These are phyloP conservation scores for Callopanchax toddi DNA, from an alignment of 2,113 vertebrate species.

Conservation along the genomic window DNA sequence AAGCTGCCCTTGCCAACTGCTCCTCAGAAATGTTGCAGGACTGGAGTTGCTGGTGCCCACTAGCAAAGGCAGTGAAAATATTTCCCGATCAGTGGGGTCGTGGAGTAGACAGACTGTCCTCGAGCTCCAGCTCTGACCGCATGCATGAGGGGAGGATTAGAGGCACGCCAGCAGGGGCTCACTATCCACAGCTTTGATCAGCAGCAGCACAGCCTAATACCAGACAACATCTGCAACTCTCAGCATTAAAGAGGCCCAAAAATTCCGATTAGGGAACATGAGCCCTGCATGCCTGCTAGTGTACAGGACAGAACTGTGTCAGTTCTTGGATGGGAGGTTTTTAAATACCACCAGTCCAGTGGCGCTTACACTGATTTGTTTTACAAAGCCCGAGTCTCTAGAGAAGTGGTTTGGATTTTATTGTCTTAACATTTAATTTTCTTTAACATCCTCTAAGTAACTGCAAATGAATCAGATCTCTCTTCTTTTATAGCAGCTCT, in stretches of 20 bases:
- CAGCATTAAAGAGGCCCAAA: slow-evolving; percentile 67
- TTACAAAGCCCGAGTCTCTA: slow-evolving; percentile 46
- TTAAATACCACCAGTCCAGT: slow-evolving; percentile 55
- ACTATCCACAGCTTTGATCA: slow-evolving; percentile 76
- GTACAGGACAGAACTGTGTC: slow-evolving; percentile 62
- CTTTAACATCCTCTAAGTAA: neutral
- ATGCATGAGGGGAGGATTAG: slow-evolving; percentile 67
- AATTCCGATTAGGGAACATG: slow-evolving; percentile 64
- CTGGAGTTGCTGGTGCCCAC: slow-evolving; percentile 12
- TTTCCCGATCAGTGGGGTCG: slow-evolving; percentile 37
- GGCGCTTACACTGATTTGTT: slow-evolving; percentile 52
- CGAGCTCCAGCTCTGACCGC: slow-evolving; percentile 28
- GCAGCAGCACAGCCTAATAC: slow-evolving; percentile 67
- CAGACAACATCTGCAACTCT: slow-evolving; percentile 74
- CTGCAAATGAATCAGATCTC: neutral
- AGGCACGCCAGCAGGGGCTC: slow-evolving; percentile 68
- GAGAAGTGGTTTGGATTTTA: slow-evolving; percentile 25
- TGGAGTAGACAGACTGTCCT: slow-evolving; percentile 37
- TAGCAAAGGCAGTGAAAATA: slow-evolving; percentile 28
- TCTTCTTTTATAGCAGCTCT: neutral
- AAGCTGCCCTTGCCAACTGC: slow-evolving; percentile 35
- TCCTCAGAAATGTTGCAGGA: slow-evolving; percentile 25
- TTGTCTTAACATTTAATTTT: slow-evolving; percentile 24
- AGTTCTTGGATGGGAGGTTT: slow-evolving; percentile 54
- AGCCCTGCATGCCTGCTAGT: slow-evolving; percentile 40